These are phyloP conservation scores for Pseudolaguvia tuberculata DNA, from an alignment of 2,113 vertebrate species.

Conservation along the genomic window DNA sequence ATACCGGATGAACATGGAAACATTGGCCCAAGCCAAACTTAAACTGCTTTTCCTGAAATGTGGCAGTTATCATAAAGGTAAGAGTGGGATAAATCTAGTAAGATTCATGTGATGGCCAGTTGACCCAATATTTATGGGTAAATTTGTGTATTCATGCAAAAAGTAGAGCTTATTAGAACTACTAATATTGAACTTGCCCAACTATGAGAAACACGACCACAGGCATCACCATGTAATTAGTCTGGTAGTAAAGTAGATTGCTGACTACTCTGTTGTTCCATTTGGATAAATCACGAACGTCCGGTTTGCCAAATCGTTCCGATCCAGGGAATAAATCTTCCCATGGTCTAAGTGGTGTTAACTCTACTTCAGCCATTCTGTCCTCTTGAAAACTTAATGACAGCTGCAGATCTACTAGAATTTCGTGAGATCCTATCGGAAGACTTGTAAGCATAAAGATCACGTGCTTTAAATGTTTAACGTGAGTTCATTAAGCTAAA, in stretches of 20 bases:
- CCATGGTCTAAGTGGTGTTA: slow-evolving; percentile 80
- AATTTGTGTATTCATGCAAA: no score
- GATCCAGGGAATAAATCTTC: slow-evolving; percentile 83
- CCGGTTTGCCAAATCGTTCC: slow-evolving; percentile 80
- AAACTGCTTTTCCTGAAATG: no score
- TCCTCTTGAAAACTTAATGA: not conserved
- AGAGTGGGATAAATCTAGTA: no score
- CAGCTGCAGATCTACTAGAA: not conserved
- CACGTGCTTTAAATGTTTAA: not conserved
- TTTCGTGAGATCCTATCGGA: not conserved
- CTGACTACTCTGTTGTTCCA: slow-evolving; percentile 91
- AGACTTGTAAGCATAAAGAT: not conserved
- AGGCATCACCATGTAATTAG: slow-evolving; percentile 81
- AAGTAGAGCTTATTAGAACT: no score
- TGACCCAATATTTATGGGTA: no score
- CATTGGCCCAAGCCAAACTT: no score
- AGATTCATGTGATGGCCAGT: no score
- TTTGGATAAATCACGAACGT: slow-evolving; percentile 77
- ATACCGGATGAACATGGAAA: no score
- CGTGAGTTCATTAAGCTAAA: not conserved
- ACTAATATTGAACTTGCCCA: slow-evolving; percentile 72
- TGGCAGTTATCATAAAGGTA: no score
- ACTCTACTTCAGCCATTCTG: slow-evolving; percentile 70
- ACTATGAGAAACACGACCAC: slow-evolving; percentile 77
- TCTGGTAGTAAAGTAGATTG: slow-evolving; percentile 94